Percentiles rank a stretch among this genome's conserved stretches.
phyloP scores from a whole-genome alignment of 2,113 vertebrate species.

The Sorex araneus region DNA sequence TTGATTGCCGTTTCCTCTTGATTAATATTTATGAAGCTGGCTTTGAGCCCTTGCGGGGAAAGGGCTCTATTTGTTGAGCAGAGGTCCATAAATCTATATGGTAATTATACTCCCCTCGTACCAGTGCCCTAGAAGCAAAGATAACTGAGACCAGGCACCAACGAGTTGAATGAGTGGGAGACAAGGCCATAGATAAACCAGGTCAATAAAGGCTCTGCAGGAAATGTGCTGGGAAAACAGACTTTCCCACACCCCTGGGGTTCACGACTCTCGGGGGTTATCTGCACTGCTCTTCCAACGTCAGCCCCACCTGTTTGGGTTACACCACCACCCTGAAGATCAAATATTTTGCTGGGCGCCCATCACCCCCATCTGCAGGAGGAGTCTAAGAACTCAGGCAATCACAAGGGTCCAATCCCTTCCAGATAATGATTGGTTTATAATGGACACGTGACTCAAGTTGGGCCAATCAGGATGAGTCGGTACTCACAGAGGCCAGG shows the following conservation, averaged over 20 bases:
- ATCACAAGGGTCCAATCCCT: neutral
- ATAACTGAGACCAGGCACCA: neutral
- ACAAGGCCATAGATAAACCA: neutral
- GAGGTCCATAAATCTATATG: slow-evolving; percentile 71
- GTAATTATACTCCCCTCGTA: slow-evolving; percentile 51
- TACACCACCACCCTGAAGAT: too few relatives aligned
- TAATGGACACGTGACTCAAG: neutral
- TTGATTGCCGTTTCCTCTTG: slow-evolving; percentile 62
- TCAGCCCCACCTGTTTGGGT: neutral
- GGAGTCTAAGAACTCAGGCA: too few relatives aligned
- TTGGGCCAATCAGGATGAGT: neutral
- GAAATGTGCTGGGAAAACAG: neutral
- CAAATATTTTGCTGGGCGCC: neutral
- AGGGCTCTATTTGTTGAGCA: slow-evolving; percentile 59
- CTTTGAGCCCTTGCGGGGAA: slow-evolving; percentile 34
- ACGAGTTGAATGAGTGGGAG: neutral
- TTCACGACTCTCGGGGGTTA: neutral
- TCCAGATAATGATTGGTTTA: neutral
- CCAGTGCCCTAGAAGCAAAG: neutral
- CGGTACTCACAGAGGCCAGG: neutral
- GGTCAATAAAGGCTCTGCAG: neutral
- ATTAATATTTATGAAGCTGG: slow-evolving; percentile 66
- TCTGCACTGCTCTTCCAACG: neutral
- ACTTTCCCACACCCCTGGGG: neutral
- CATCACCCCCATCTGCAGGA: neutral